phyloP scores from a whole-genome alignment of 2,113 vertebrate genomes.

The Lota lota region DNA sequence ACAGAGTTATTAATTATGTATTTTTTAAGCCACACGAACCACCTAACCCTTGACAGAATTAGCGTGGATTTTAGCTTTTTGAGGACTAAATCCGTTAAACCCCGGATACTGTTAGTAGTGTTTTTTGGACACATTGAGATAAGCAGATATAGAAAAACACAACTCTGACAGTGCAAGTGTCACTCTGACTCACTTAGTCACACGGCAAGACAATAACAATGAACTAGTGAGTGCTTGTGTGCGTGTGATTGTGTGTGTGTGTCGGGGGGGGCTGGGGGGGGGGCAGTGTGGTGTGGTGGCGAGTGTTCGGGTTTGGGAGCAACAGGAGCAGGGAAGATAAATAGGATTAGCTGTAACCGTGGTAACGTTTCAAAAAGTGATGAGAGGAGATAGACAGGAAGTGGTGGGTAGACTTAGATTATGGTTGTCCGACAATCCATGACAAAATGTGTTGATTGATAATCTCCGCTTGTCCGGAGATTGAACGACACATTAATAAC shows the following conservation, averaged over 20 bases:
- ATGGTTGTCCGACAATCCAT: neutral
- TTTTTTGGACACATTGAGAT: too few species aligned
- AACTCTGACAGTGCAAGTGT: slow-evolving; percentile 13
- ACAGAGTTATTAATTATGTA: too few species aligned
- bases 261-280: neutral
- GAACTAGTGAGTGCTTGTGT: neutral
- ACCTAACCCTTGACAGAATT: neutral
- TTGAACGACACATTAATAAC: slow-evolving; percentile 41
- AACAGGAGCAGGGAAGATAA: slow-evolving; percentile 51
- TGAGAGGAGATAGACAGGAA: slow-evolving; percentile 54
- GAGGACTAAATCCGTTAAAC: slow-evolving; percentile 26
- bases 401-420: slow-evolving; percentile 9
- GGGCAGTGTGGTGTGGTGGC: neutral
- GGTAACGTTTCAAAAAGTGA: slow-evolving; percentile 66
- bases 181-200: neutral
- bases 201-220: neutral
- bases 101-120: neutral
- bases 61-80: neutral
- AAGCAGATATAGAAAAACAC: too few species aligned
- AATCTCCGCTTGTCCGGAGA: slow-evolving; percentile 14
- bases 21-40: too few species aligned
- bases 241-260: slow-evolving; percentile 27
- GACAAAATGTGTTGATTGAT: slow-evolving; percentile 25
- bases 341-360: slow-evolving; percentile 54
- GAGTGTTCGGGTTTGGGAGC: neutral